Evolutionary conservation across 92 coral and sea anemone species (phyloP).

Genomic region (Actinostola sp.): DNA sequence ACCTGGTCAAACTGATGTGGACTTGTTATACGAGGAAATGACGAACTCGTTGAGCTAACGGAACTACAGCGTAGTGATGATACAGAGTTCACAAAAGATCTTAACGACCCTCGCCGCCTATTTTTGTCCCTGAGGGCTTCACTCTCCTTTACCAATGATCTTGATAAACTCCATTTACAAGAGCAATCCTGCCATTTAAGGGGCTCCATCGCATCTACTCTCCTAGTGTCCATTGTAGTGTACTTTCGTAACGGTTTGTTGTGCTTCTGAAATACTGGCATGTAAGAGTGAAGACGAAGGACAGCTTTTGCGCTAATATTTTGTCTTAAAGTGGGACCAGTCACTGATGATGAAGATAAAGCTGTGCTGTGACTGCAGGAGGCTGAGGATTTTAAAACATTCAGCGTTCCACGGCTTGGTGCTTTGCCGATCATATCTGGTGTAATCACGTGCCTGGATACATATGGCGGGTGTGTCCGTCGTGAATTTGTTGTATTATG

Average conservation of each 20-base stretch:
- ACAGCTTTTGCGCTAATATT: not conserved
- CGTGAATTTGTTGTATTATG: not conserved
- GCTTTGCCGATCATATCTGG: not conserved
- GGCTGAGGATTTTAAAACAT: not conserved
- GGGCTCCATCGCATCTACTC: not conserved
- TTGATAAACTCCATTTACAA: not conserved
- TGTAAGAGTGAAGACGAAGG: conserved; percentile 23
- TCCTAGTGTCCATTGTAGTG: not conserved
- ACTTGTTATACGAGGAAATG: not conserved
- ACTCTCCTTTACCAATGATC: not conserved
- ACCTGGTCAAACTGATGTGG: not conserved
- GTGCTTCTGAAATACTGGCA: conserved; percentile 16
- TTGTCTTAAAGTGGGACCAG: not conserved
- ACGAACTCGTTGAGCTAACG: conserved; percentile 20
- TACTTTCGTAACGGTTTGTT: not conserved
- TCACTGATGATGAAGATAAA: not conserved
- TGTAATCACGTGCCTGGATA: not conserved
- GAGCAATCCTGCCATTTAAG: not conserved
- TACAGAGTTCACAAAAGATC: conserved; percentile 7
- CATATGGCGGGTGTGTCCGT: not conserved
- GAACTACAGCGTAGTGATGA: conserved; percentile 23
- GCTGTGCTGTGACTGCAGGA: conserved; percentile 1
- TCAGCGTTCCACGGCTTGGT: not conserved
- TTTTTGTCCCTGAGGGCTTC: too few relatives aligned
- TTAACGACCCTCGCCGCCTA: not conserved